Conservation (phyloP, 2,888 invertebrate genomes). For the Latrodectus elegans region DNA sequence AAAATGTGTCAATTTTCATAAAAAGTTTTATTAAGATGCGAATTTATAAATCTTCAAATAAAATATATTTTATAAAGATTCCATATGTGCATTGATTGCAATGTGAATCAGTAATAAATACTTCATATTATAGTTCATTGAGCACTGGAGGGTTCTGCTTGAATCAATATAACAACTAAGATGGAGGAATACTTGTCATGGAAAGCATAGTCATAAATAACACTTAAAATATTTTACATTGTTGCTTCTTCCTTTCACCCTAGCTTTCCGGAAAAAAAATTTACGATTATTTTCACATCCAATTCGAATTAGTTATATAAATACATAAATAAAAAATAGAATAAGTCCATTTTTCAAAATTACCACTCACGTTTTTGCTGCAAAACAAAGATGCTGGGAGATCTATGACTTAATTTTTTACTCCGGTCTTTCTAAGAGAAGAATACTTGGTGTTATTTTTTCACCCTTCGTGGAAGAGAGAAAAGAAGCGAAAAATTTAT, state of each 20-base stretch:
- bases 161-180: no score
- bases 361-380: neutral
- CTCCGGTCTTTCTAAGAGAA: neutral
- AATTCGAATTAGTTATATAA: neutral
- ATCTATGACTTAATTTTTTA: neutral
- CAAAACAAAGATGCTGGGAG: neutral
- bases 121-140: no score
- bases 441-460: neutral
- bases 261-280: neutral
- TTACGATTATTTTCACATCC: neutral
- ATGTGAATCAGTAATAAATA: no score
- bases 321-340: neutral
- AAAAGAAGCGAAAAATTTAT: neutral
- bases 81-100: no score
- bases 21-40: no score
- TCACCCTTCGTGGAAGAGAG: neutral
- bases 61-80: no score
- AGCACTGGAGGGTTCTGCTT: no score
- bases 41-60: no score
- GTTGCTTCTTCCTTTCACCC: neutral
- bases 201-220: no score
- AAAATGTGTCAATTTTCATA: no score
- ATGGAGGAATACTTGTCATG: no score
- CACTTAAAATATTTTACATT: neutral
- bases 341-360: neutral